A percentile compares a stretch with the other conserved stretches of the same genome.
These are phyloP conservation scores for Rhabdomys dilectus DNA, from an alignment of 2,113 vertebrate genomes.

Conservation along the genomic window DNA sequence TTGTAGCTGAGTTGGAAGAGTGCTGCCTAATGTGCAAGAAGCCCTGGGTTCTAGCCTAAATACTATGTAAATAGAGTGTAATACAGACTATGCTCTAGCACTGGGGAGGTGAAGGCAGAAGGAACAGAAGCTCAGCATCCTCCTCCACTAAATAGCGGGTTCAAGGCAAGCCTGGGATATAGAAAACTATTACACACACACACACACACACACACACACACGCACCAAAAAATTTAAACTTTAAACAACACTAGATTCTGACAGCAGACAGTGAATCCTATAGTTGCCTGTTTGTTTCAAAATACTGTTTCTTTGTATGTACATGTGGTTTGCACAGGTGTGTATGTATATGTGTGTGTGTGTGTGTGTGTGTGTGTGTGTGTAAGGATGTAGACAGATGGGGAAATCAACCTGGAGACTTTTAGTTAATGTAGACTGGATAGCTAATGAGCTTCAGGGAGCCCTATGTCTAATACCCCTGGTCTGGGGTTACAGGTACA, in stretches of 20 bases:
- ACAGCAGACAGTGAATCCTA: background rate
- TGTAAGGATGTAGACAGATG: background rate
- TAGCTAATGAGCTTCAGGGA: background rate
- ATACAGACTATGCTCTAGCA: background rate
- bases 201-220: background rate
- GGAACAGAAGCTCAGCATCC: background rate
- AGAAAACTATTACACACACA: background rate
- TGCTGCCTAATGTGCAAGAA: background rate
- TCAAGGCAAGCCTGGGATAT: background rate
- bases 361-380: background rate
- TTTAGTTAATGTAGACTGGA: background rate
- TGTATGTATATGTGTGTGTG: background rate
- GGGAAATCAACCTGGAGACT: background rate
- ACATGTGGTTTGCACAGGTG: background rate
- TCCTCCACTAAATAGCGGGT: background rate
- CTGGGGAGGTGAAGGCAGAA: background rate
- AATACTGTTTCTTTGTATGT: background rate
- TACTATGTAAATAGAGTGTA: background rate
- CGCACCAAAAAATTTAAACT: background rate
- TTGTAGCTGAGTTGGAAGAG: background rate
- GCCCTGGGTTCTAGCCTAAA: background rate
- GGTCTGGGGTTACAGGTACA: background rate
- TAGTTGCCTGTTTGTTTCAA: conserved; percentile 4
- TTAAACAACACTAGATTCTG: background rate
- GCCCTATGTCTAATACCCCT: background rate